Conservation (phyloP, 92 coral and sea anemone genomes). For the Blastomussa wellsi region DNA sequence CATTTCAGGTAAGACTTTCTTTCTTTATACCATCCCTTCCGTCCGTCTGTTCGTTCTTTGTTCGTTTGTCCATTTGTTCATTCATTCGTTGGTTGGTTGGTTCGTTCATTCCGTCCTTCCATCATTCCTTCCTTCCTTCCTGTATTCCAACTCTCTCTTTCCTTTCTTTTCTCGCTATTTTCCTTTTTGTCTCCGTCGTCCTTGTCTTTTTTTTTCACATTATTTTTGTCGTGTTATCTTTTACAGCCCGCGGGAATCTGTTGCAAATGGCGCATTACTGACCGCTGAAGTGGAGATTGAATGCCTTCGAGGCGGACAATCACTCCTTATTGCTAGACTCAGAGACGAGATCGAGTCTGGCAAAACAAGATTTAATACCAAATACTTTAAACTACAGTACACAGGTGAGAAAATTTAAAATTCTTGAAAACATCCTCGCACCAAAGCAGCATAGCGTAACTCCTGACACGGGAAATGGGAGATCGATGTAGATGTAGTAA, state of each 20-base stretch:
- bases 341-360: constrained; percentile 40
- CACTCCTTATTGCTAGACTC: constrained; percentile 52
- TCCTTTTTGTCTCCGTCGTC: neutral
- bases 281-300: constrained; percentile 68
- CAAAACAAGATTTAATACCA: constrained; percentile 58
- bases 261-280: constrained; percentile 18
- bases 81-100: too few species aligned
- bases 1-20: constrained; percentile 78
- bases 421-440: too few species aligned
- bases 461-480: too few species aligned
- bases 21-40: too few species aligned
- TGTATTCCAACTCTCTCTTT: neutral
- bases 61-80: too few species aligned
- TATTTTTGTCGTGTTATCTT: neutral
- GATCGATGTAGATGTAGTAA: too few species aligned
- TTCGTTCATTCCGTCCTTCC: too few species aligned
- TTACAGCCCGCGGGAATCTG: constrained; percentile 65
- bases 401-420: constrained; percentile 48
- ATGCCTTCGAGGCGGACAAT: constrained; percentile 68
- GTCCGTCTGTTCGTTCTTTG: too few species aligned
- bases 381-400: constrained; percentile 57
- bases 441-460: too few species aligned
- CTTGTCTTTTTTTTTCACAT: neutral
- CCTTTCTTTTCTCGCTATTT: neutral
- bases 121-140: too few species aligned